Percentiles rank a stretch among this genome's conserved stretches.
Evolutionary conservation across 1,140 invertebrate genomes (phyloP).

Genomic region (Drosophila sp.): DNA sequence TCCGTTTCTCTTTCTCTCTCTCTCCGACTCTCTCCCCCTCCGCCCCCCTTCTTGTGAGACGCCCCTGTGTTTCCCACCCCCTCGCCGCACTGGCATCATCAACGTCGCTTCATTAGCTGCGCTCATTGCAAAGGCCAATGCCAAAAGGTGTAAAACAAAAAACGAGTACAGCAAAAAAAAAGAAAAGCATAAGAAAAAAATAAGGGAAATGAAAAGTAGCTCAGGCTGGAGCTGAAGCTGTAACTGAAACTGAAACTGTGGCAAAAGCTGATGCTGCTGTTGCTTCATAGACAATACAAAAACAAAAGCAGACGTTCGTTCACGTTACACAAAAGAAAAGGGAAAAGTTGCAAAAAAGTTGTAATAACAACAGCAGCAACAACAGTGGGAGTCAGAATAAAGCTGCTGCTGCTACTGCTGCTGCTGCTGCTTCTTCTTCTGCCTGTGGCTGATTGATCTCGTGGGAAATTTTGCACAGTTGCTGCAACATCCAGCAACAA

Average conservation of each 20-base stretch:
- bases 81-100: constrained; percentile 53
- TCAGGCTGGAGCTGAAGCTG: constrained; percentile 6
- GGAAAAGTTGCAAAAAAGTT: constrained; percentile 66
- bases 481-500: constrained; percentile 54
- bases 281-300: constrained; percentile 64
- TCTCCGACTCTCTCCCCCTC: neutral
- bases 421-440: constrained; percentile 57
- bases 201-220: constrained; percentile 33
- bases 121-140: constrained; percentile 74
- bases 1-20: neutral
- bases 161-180: constrained; percentile 43
- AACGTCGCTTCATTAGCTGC: constrained; percentile 72
- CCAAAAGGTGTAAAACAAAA: constrained; percentile 72
- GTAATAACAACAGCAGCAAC: constrained; percentile 64
- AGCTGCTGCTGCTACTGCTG: constrained; percentile 57
- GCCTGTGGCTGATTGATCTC: constrained; percentile 81
- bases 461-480: constrained; percentile 83
- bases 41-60: constrained; percentile 3
- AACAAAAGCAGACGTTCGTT: constrained; percentile 55
- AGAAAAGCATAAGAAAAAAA: constrained; percentile 18
- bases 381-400: constrained; percentile 23
- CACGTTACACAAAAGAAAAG: constrained; percentile 70
- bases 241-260: neutral
- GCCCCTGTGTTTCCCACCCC: constrained; percentile 34
- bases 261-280: neutral